Evolutionary conservation across 2,113 vertebrate genomes (phyloP), one percentile per base, ranked within the genome.

Genomic region (Hystrix cristata): DNA sequence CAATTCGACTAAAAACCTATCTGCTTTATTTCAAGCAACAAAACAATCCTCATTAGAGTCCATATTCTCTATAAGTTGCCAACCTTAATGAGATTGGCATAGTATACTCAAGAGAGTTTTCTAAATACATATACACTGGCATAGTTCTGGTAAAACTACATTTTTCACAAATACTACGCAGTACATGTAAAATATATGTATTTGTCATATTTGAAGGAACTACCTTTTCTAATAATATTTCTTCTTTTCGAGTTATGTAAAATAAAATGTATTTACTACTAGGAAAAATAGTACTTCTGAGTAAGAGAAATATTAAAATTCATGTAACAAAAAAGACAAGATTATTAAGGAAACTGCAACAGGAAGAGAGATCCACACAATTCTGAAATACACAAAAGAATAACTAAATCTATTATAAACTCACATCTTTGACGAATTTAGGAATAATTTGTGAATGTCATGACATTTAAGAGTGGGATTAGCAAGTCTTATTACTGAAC

Each of bases 401-500:
- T 80, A 88, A 88, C 55, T 82, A 89, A 96, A 94, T 82, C 87
- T 81, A 94, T 88, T 71, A 88, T 86, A 86, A 97, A 67, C 53
- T 8, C 38, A 87, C 65, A 69, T 72, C 85, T 97, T 96, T 94
- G 91, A 97, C 95, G 76, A 96, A 96, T 97, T 96, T 91, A 91
- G 88, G 94, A 97, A 97, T 96, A 96, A 97, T 98, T 81, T 95
- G 95, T 97, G 97, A 97, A 98, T 96, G 95, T 85, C 92, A 85
- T 94, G 97, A 97, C 97, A 97, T 98, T 98, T 97, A 83, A 93
- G 91, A 95, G 87, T 95, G 71, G 85, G 97, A 98, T 98, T 97
- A 97, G 96, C 96, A 98, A 98, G 92, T 97, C 96, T 97, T 95
- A 96, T 97, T 95, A 95, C 96, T 65, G 82, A 97, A 97, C 90